Conservation (phyloP, 2,797 vertebrate species). For the Sylvia borin region DNA sequence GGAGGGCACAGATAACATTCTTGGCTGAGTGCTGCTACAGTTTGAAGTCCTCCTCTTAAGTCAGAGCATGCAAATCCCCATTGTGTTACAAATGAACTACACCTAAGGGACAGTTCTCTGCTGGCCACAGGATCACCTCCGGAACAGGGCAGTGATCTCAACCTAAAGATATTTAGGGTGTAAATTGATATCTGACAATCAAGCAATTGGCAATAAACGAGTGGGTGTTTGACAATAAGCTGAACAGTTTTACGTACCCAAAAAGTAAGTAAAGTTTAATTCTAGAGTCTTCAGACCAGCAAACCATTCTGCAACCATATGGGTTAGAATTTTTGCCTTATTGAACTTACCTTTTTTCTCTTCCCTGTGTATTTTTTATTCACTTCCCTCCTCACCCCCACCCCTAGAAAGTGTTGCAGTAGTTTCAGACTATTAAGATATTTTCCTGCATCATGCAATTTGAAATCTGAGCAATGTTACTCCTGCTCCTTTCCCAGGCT, state of each 20-base stretch:
- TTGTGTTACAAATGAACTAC: conserved; percentile 51
- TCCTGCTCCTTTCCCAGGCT: not conserved
- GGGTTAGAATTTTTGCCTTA: not conserved
- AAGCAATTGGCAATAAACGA: not conserved
- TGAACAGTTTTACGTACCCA: not conserved
- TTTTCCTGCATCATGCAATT: not conserved
- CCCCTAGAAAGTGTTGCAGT: not conserved
- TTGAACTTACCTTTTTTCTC: not conserved
- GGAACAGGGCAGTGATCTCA: not conserved
- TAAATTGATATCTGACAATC: not conserved
- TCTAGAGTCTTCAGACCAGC: not conserved
- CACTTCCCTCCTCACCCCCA: not conserved
- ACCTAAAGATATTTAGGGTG: not conserved
- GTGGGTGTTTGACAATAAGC: not conserved
- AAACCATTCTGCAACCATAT: not conserved
- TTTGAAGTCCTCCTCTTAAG: not conserved
- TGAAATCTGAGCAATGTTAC: not conserved
- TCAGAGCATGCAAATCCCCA: conserved; percentile 26
- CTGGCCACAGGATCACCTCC: not conserved
- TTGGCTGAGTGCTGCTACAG: not conserved
- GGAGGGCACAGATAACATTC: not conserved
- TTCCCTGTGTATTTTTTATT: not conserved
- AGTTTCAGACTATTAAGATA: not conserved
- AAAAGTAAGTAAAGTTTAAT: not conserved
- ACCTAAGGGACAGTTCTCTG: not conserved